Evolutionary conservation across 2,888 invertebrate genomes (phyloP).

Genomic region (Opisthograptis luteolata): DNA sequence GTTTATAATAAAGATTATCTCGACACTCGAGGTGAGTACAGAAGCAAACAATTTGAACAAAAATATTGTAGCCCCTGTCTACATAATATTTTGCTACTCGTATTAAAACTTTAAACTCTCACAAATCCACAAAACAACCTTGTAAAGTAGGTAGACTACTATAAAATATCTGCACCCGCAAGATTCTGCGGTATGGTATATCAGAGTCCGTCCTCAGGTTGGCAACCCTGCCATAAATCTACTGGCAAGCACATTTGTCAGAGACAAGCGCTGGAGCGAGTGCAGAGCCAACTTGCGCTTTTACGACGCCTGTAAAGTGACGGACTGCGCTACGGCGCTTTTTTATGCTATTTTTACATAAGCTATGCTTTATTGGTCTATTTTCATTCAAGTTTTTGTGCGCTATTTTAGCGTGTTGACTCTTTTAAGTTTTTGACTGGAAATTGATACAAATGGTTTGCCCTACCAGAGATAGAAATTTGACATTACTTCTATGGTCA

Average conservation of each 20-base stretch:
- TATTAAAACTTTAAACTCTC: not conserved
- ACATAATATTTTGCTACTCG: too few species aligned
- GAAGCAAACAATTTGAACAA: too few species aligned
- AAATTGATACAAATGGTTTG: too few species aligned
- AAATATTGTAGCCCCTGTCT: too few species aligned
- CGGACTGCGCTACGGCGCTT: constrained; percentile 31
- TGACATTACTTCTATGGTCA: too few species aligned
- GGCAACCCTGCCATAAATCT: constrained; percentile 52
- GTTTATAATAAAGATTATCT: too few species aligned
- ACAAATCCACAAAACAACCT: not conserved
- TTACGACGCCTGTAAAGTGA: constrained; percentile 57
- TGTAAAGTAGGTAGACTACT: not conserved
- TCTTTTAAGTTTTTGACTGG: too few species aligned
- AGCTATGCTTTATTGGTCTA: too few species aligned
- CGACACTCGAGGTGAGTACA: too few species aligned
- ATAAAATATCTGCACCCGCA: too few species aligned
- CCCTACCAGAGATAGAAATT: too few species aligned
- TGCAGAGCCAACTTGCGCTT: constrained; percentile 44
- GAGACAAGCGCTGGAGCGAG: constrained; percentile 43
- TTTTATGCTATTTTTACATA: constrained; percentile 24
- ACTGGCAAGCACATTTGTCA: constrained; percentile 58
- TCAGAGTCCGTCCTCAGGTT: constrained; percentile 16
- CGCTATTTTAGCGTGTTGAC: not conserved
- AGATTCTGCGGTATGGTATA: not conserved
- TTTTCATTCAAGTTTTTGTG: not conserved